These are phyloP conservation scores for Silurus glanis DNA, from an alignment of 2,113 vertebrate genomes.

Conservation along the genomic window DNA sequence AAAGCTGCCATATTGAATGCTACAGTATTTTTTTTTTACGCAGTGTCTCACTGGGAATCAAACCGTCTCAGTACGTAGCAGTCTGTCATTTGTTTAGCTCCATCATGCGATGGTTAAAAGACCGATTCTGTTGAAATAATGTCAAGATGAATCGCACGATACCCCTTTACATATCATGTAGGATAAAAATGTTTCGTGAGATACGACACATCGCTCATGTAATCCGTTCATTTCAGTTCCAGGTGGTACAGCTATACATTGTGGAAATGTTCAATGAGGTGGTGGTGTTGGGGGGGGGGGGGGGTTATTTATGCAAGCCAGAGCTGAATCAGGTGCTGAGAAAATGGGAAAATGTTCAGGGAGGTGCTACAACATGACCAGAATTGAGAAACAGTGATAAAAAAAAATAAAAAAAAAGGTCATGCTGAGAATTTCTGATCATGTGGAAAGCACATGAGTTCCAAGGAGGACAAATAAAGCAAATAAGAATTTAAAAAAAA, in stretches of 20 bases:
- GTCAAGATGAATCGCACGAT: too few species aligned
- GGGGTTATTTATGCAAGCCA: neutral
- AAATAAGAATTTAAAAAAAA: neutral
- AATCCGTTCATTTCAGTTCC: neutral
- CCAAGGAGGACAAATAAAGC: too few species aligned
- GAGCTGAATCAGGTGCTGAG: neutral
- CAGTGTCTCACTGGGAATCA: too few species aligned
- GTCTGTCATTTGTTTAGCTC: too few species aligned
- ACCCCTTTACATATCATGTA: neutral
- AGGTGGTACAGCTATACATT: neutral
- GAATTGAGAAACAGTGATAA: neutral
- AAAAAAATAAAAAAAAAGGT: neutral
- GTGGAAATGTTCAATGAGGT: too few species aligned
- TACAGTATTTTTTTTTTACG: too few species aligned
- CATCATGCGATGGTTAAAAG: too few species aligned
- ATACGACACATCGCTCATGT: neutral
- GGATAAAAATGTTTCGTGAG: neutral
- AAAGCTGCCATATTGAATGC: too few species aligned
- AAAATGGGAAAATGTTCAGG: neutral
- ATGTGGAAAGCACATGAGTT: neutral
- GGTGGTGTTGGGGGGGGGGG: neutral
- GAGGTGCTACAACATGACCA: neutral
- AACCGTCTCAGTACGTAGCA: too few species aligned
- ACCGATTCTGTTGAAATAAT: too few species aligned
- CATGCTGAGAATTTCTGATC: slow-evolving; percentile 6